Evolutionary conservation across 1,140 invertebrate species (phyloP).

Genomic region (Lepidurus apus): DNA sequence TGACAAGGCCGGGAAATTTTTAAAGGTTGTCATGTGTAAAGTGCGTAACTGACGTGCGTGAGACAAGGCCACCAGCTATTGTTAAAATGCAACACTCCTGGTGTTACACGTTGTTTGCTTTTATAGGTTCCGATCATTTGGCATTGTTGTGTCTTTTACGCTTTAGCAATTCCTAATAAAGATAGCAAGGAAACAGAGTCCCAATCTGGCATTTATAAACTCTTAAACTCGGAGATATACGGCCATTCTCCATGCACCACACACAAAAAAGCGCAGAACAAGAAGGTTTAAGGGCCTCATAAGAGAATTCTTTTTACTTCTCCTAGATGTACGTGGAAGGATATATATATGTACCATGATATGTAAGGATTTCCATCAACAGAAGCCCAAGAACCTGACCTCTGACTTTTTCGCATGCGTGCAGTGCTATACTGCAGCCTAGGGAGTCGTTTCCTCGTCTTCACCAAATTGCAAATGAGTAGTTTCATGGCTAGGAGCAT

Average conservation of each 20-base stretch:
- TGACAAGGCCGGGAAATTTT: not conserved
- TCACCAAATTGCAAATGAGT: not conserved
- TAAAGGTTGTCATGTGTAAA: constrained; percentile 14
- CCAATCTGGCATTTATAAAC: constrained; percentile 6
- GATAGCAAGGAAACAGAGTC: not conserved
- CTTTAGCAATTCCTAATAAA: not conserved
- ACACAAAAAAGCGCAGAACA: not conserved
- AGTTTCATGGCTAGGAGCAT: constrained; percentile 5
- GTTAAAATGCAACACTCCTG: not conserved
- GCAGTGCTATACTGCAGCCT: not conserved
- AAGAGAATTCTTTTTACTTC: too few species aligned
- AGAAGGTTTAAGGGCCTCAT: not conserved
- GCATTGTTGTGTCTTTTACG: not conserved
- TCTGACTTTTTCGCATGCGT: not conserved
- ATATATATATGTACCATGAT: too few species aligned
- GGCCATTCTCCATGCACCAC: not conserved
- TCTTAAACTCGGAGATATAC: not conserved
- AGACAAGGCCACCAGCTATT: constrained; percentile 13
- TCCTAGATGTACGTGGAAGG: too few species aligned
- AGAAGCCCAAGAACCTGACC: not conserved
- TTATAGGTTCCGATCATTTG: not conserved
- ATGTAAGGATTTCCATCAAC: not conserved
- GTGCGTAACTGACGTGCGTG: constrained; percentile 11
- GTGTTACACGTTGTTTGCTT: not conserved
- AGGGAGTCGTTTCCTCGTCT: not conserved